Base-by-base conservation (phyloP, 53 echinoderm and acorn worm genomes). In the Echinometra lucunter region DNA sequence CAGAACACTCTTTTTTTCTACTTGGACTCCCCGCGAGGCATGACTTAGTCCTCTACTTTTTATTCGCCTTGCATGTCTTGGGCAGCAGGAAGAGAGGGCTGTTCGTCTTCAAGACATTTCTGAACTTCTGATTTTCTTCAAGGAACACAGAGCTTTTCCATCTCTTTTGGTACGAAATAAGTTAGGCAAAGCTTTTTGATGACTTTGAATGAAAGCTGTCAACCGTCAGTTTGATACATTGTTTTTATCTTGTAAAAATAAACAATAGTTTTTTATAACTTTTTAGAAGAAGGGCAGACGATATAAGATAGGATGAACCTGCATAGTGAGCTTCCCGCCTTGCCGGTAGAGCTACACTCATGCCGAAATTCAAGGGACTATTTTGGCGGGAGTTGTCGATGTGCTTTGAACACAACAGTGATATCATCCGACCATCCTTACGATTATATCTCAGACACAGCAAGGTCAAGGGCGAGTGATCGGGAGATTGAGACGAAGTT, bases 301-400 rank as follows among this genome's bases (percentile, higher is more conserved):
- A 78, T 19, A 16, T 63, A 18, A 16, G 42, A 78, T 40, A 90
- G 21, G 38, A 93, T 94, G 85, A 94, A 66, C 28, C 37, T 94
- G 4, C 94, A 94, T 23, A 83, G 45, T 6, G 85, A 83, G 13
- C 45, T 11, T 17, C 60, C 34, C 23, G 58, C 32, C 44, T 21
- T 85, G 25, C 85, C 94, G 25, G 28, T 63, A 15, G 94, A 83
- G 30, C 63, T 94, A 49, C 94, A 83, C 34, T 13, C 94, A 37
- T 83, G 85, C 45, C 63, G 10, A 44, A 85, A 94, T 37, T 3
- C 44, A 23, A 30, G 58, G 4, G 94, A 32, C 0, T 60, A 57
- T 38, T 83, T 63, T 45, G 66, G 66, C 34, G 81, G 81, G 1
- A 93, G 57, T 85, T 83, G 85, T 25, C 83, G 66, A 18, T 57